Percentiles rank a stretch among this genome's conserved stretches.
phyloP scores from a whole-genome alignment of 2,888 invertebrate genomes.

The Dynastes tityus region DNA sequence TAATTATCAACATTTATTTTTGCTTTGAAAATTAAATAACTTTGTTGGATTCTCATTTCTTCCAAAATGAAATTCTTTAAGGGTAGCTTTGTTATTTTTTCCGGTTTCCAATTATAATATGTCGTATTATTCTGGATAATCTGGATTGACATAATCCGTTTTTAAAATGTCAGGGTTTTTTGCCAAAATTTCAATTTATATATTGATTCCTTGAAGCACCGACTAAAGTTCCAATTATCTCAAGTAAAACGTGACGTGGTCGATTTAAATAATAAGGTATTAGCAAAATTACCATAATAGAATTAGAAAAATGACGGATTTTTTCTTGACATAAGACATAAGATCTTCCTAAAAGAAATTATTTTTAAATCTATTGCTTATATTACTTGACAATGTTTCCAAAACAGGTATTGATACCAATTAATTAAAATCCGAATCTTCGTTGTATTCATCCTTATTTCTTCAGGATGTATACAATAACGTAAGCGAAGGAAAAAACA shows the following conservation, averaged over 20 bases:
- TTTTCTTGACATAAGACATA: conserved; percentile 2
- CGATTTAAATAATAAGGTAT: conserved; percentile 26
- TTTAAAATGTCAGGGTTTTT: not conserved
- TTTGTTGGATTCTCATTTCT: conserved; percentile 22
- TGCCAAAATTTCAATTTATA: conserved; percentile 2
- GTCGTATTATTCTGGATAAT: not conserved
- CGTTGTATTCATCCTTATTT: too few species aligned
- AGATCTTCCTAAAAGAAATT: not conserved
- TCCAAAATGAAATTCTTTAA: conserved; percentile 14
- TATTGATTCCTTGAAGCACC: not conserved
- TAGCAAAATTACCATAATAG: conserved; percentile 31
- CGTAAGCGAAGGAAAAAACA: too few species aligned
- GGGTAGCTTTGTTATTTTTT: not conserved
- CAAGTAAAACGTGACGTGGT: not conserved
- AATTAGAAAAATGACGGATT: conserved; percentile 15
- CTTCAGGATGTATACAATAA: too few species aligned
- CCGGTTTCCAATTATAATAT: not conserved
- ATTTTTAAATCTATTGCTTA: too few species aligned
- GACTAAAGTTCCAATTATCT: not conserved
- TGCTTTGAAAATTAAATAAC: conserved; percentile 4
- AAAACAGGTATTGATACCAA: too few species aligned
- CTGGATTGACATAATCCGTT: not conserved
- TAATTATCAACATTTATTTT: conserved; percentile 9
- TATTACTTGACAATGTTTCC: too few species aligned
- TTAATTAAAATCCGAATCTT: too few species aligned